Evolutionary conservation across 2,888 invertebrate genomes (phyloP).

Genomic region (Octonoba sinensis): DNA sequence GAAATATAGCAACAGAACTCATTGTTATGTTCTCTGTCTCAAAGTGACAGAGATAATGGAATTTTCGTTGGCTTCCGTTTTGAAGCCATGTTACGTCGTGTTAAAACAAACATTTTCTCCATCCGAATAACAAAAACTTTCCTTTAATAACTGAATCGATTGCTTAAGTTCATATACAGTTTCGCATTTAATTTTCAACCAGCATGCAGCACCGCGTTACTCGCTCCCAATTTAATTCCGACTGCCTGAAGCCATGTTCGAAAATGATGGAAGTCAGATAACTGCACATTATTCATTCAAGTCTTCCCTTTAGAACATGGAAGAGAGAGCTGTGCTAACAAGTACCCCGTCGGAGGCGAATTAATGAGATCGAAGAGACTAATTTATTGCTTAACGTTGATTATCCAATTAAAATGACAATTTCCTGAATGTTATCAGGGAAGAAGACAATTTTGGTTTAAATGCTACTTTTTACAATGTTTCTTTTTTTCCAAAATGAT

Average conservation of each 20-base stretch:
- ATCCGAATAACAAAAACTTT: no score
- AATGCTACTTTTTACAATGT: no score
- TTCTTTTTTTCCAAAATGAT: no score
- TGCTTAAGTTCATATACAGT: no score
- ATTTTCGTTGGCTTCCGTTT: no score
- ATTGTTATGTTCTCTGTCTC: no score
- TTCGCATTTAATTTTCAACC: constrained; percentile 3
- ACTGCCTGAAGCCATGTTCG: constrained; percentile 18
- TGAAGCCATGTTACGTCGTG: no score
- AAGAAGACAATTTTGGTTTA: no score
- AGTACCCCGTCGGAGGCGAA: constrained; percentile 23
- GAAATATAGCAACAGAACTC: no score
- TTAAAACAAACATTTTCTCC: no score
- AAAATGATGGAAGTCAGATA: constrained; percentile 16
- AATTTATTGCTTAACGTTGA: constrained; percentile 51
- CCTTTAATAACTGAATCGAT: no score
- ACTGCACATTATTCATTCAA: constrained; percentile 42
- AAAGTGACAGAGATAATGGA: no score
- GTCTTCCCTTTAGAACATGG: constrained; percentile 18
- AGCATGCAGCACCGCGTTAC: constrained; percentile 10
- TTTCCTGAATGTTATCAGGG: not conserved
- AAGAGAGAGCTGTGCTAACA: constrained; percentile 20
- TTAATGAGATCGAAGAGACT: constrained; percentile 48
- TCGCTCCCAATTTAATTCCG: constrained; percentile 16
- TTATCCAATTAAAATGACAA: constrained; percentile 60